These are phyloP conservation scores for Pollicipes pollicipes DNA, from an alignment of 1,140 invertebrate genomes.

Conservation along the genomic window DNA sequence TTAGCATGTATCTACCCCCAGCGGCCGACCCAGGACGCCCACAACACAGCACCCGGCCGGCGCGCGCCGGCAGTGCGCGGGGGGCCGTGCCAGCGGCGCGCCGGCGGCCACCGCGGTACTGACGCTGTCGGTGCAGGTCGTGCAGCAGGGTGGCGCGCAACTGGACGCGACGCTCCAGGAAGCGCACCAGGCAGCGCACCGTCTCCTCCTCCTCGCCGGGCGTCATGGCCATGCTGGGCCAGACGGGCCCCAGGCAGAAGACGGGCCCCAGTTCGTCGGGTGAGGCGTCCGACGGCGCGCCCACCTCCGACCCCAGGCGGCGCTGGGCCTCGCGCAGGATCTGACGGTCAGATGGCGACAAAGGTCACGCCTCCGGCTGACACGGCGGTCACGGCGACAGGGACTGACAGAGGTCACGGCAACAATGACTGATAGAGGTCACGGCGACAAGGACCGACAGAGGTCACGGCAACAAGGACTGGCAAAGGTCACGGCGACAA, in stretches of 20 bases:
- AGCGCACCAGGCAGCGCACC: conserved; percentile 15
- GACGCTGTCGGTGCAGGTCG: conserved; percentile 12
- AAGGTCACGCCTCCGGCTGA: neutral
- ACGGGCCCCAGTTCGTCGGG: conserved; percentile 15
- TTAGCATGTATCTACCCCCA: too few species aligned
- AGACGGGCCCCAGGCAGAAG: conserved; percentile 18
- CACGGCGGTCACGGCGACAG: too few species aligned
- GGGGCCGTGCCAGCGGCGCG: too few species aligned
- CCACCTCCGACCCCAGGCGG: neutral
- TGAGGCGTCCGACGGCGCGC: neutral
- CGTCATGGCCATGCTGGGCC: conserved; percentile 15
- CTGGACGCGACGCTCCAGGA: conserved; percentile 16
- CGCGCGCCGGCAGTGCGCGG: too few species aligned
- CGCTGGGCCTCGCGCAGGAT: neutral
- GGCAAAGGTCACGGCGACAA: too few species aligned
- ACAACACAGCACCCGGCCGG: neutral
- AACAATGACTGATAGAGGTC: too few species aligned
- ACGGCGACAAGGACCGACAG: too few species aligned
- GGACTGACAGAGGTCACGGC: too few species aligned
- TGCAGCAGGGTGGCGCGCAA: conserved; percentile 15
- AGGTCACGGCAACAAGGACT: too few species aligned
- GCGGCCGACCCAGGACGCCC: too few species aligned
- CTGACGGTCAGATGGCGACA: neutral
- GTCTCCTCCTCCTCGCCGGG: conserved; percentile 15
- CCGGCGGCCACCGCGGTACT: neutral